Base-by-base conservation (phyloP, 2,888 invertebrate species). In the Pyralis farinalis region DNA sequence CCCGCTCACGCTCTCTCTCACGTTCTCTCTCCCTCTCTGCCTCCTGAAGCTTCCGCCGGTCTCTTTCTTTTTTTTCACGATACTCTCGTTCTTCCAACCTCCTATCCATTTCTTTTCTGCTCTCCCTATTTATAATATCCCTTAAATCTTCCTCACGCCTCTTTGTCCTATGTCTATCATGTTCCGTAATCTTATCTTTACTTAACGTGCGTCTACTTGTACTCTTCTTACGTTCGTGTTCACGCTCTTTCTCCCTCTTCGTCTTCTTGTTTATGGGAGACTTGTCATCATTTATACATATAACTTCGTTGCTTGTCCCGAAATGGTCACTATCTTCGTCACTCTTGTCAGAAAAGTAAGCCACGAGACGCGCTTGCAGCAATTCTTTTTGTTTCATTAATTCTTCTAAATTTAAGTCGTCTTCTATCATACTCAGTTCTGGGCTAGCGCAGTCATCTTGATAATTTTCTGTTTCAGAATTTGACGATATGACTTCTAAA, bases 361-460 rank as follows among this genome's bases (percentile, higher is more conserved):
- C 95, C 33, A 93, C 93, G 34, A 95, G 82, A 25, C 94, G 91
- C 28, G 95, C 95, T 80, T 96, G 96, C 32, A 96, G 82, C 31
- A 93, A 59, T 62, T 95, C 96, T 81, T 97, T 97, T 71, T 97
- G 96, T 61, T 93, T 94, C 96, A 97, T 97, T 42, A 97, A 82
- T 53, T 97, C 97, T 64, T 97, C 97, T 20, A 97, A 79, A 70
- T 97, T 96, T 55, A 96, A 92, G 59, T 96, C 96, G 51, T 96
- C 96, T 70, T 96, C 96, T 42, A 95, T 94, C 42, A 94, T 91
- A 6, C 91, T 91, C 42, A 95, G 91, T 53, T 94, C 94, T 21
- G 94, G 93, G 65, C 93, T 94, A 9, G 91, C 92, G 55, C 92
- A 92, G 64, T 94, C 93, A 37, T 90, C 91, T 57, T 91, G 91